Evolutionary conservation across 92 coral and sea anemone genomes (phyloP), one percentile per base, ranked within the genome.

Genomic region (Muricea muricata): DNA sequence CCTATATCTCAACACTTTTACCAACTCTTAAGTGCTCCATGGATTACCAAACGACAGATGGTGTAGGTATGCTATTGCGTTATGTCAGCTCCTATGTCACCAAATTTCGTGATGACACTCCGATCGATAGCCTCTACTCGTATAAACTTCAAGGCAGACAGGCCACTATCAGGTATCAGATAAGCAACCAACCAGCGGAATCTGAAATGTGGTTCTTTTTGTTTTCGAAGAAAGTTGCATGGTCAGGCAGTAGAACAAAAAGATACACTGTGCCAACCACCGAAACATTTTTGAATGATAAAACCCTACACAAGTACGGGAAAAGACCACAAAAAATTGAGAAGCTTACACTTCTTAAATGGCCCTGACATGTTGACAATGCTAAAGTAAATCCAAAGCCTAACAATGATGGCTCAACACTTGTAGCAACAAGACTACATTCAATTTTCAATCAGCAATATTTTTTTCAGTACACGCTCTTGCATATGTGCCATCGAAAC

Each of bases 21-120:
- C 89, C 82, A 0, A 18, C 91, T 0, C 30, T 92, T 7, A 55
- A 32, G 0, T 92, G 95, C 31, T 28, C 85, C 0, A 87, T 83
- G 84, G 95, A 92, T 28, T 72, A 89, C 0, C 89, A 92, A 29
- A 4, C 28, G 17, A 60, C 91, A 1, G 91, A 89, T 47, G 87
- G 87, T n/a, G 70, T 50, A 26, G 78, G 54, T 0, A 87, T 92
- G 91, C 6, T 84, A 0, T 39, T 92, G 30, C 73, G 72, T 0
- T 90, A 90, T 28, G 93, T 87, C 0, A 30, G 88, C 0, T 80
- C 91, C 0, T 90, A 87, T 55, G 91, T 92, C 0, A 48, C 91
- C 0, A 92, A 92, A 52, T 84, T 60, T 72, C 84, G 86, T 1
- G 91, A 86, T 31, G 83, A 0, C 57, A 65, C 30, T 3, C 26